These are phyloP conservation scores for Urosaurus nigricauda DNA, from an alignment of 2,797 vertebrate species.

Conservation along the genomic window DNA sequence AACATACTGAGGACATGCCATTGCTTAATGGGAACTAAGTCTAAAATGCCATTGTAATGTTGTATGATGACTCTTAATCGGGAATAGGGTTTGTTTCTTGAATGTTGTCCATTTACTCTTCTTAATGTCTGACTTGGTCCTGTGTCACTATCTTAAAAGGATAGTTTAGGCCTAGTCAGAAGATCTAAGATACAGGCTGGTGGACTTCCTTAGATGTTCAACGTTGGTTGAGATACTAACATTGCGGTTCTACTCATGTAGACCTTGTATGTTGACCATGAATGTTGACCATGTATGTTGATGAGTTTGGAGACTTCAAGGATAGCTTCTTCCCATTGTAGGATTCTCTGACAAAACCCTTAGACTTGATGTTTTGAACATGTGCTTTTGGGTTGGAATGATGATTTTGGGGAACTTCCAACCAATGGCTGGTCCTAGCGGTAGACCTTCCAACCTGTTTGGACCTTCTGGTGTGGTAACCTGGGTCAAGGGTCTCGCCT, in stretches of 20 bases:
- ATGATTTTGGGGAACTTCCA: neutral
- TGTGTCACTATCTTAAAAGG: neutral
- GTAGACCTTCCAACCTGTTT: neutral
- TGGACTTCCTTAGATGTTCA: neutral
- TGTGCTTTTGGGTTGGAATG: neutral
- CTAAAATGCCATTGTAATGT: neutral
- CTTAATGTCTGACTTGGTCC: neutral
- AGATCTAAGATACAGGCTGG: neutral
- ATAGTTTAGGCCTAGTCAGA: neutral
- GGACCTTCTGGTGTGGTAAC: constrained; percentile 13
- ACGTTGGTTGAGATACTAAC: neutral
- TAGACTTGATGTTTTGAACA: constrained; percentile 1
- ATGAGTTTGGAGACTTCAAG: constrained; percentile 7
- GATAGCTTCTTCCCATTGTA: neutral
- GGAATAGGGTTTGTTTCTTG: neutral
- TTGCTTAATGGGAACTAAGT: neutral
- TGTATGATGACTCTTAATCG: constrained; percentile 1
- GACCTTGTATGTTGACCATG: neutral
- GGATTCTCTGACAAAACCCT: neutral
- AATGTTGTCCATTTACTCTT: neutral
- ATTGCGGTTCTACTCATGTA: neutral
- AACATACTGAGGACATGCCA: neutral
- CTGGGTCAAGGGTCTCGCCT: neutral
- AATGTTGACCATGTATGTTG: neutral
- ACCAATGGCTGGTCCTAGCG: neutral